Base-by-base conservation (phyloP, 1,140 invertebrate species). In the Hyposmocoma kahamanoa region DNA sequence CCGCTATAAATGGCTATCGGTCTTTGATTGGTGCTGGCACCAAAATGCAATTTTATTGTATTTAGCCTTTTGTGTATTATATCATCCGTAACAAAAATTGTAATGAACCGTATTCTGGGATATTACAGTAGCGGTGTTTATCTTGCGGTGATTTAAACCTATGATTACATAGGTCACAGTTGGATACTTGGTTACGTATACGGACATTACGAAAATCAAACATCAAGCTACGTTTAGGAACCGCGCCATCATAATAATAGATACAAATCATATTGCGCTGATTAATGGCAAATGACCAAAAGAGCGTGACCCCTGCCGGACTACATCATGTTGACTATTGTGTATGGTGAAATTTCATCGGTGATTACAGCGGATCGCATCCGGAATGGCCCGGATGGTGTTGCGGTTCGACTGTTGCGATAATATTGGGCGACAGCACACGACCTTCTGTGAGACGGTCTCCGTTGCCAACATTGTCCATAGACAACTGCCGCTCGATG, bases 281-380 rank as follows among this genome's bases (percentile, higher is more conserved):
- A 75, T 75, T 72, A 75, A 68, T 62, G 62, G 48, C 48, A 56
- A 54, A 56, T 62, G 62, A 47, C 58, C 71, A 75, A 63, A 78
- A 63, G 63, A 80, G 70, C 78, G 63, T 84, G 70, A 72, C 68
- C 64, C 70, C 59, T 67, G 53, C 53, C 61, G 56, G 61, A 47
- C 56, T 65, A 30, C 26, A 56, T 51, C 47, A 43, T 45, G 41
- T 53, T 47, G 53, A 42, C 59, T 55, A 67, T 78, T 66, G 63
- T 79, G 59, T 72, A 32, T 70, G 78, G 81, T 76, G 78, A 81
- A 84, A 84, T 82, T 79, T 81, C 67, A 76, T 65, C 71, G 69
- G 68, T 72, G 67, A 79, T 79, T 79, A 79, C 70, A 58, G 67
- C 61, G 71, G 66, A 72, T 65, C 56, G 64, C 68, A 73, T 82